Conservation (phyloP, 2,113 vertebrate species). For the Propithecus coquereli region DNA sequence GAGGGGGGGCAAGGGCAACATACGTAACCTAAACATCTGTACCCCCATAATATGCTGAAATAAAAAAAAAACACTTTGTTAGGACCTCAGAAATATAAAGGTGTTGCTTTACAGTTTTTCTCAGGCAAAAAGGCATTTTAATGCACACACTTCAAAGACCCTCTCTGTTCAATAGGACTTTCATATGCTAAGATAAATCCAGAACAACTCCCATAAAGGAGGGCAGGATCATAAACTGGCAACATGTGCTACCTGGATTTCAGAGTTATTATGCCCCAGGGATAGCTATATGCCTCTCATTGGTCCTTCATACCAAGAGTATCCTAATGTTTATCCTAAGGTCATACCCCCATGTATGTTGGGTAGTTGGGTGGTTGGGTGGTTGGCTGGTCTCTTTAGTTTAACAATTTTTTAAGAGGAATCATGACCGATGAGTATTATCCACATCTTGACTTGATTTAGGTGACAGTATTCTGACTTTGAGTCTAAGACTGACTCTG, state of each 20-base stretch:
- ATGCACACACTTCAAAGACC: not conserved
- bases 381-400: not conserved
- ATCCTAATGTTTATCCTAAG: not conserved
- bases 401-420: not conserved
- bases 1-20: no score
- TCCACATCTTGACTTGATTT: not conserved
- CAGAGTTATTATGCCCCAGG: not conserved
- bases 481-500: not conserved
- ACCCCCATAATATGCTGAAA: no score
- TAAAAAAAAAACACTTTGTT: no score
- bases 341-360: fast-evolving
- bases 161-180: not conserved
- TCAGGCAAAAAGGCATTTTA: not conserved
- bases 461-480: not conserved
- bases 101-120: not conserved
- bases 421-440: not conserved
- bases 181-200: not conserved
- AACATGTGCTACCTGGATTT: not conserved
- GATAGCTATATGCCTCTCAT: not conserved
- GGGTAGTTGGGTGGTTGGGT: not conserved
- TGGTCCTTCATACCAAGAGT: not conserved
- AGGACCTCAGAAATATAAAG: not conserved
- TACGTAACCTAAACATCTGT: no score
- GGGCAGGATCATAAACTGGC: not conserved
- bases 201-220: not conserved